These are phyloP conservation scores for Cheracebus regulus DNA, from an alignment of 2,797 vertebrate genomes.

Conservation along the genomic window DNA sequence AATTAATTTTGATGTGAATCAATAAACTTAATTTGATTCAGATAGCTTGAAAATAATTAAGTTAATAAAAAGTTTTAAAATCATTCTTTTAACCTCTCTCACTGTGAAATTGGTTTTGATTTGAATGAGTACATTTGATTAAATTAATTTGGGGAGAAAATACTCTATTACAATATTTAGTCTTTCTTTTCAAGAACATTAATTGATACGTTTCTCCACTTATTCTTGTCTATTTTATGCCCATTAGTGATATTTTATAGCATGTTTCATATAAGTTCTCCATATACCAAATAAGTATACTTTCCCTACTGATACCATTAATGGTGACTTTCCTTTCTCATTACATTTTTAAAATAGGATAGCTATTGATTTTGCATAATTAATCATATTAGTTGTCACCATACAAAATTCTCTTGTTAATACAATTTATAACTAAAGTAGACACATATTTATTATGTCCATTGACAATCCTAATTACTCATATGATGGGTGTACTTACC, in stretches of 20 bases:
- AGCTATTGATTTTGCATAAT: conserved; percentile 17
- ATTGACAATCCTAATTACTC: neutral
- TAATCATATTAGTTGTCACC: neutral
- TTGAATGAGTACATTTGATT: conserved; percentile 34
- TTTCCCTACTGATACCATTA: neutral
- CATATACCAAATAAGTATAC: neutral
- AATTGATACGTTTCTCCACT: neutral
- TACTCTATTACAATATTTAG: neutral
- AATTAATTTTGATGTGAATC: conserved; percentile 38
- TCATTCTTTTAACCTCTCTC: conserved; percentile 6
- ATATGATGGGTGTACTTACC: neutral
- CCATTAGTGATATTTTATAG: neutral
- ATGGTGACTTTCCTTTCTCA: neutral
- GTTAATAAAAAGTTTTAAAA: conserved; percentile 36
- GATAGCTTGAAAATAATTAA: conserved; percentile 40
- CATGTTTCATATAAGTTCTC: conserved; percentile 5
- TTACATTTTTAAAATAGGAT: neutral
- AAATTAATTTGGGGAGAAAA: neutral
- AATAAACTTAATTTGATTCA: conserved; percentile 28
- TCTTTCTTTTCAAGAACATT: neutral
- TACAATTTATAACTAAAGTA: neutral
- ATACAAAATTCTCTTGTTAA: neutral
- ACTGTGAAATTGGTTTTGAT: conserved; percentile 36
- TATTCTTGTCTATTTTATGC: neutral
- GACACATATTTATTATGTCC: neutral